Conservation (phyloP, 1,140 invertebrate genomes). For the Cyphomyrmex costatus region DNA sequence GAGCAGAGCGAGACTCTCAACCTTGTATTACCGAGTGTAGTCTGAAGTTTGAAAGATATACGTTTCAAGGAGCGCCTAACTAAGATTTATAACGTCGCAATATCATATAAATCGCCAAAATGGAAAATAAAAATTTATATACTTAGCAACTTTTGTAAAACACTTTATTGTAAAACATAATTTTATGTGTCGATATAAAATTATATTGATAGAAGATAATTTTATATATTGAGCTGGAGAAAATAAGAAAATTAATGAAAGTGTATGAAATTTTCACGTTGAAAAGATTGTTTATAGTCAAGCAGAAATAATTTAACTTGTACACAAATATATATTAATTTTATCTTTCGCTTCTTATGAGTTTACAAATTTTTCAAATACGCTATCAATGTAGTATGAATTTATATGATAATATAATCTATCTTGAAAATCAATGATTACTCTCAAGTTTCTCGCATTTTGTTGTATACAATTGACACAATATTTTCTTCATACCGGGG, state of each 20-base stretch:
- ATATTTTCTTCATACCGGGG: neutral
- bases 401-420: neutral
- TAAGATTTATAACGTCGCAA: neutral
- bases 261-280: neutral
- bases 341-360: neutral
- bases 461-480: neutral
- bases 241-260: neutral
- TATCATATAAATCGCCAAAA: neutral
- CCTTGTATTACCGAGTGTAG: neutral
- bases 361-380: neutral
- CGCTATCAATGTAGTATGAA: neutral
- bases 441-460: neutral
- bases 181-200: neutral
- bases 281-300: neutral
- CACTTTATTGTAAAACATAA: neutral
- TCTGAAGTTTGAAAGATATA: neutral
- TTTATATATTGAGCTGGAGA: neutral
- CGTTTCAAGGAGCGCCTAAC: too few relatives aligned
- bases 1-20: slow-evolving; percentile 16
- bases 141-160: neutral
- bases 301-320: neutral
- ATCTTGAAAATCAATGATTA: neutral
- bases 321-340: neutral
- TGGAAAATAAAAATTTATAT: neutral
- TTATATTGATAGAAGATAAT: neutral